Conservation (phyloP, 1,140 invertebrate genomes). For the Sesamia nonagrioides region DNA sequence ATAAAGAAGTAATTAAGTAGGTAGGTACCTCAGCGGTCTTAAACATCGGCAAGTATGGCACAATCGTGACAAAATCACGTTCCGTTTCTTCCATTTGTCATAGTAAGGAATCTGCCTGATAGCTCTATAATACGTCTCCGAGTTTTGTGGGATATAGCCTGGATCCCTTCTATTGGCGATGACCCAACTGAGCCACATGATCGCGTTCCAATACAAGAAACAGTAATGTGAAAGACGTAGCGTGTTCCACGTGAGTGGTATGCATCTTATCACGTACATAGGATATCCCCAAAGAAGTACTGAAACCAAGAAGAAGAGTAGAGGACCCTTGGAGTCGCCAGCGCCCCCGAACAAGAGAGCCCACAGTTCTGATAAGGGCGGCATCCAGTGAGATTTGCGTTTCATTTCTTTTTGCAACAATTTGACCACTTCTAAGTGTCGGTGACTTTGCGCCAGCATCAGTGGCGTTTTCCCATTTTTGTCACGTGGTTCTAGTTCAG, state of each 20-base stretch:
- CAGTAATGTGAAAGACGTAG: constrained; percentile 94
- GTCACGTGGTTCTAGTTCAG: constrained; percentile 94
- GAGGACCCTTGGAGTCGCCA: constrained; percentile 95
- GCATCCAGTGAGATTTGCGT: constrained; percentile 93
- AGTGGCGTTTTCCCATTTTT: constrained; percentile 97
- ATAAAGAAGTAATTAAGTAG: constrained; percentile 1
- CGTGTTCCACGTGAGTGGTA: constrained; percentile 96
- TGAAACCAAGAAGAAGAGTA: constrained; percentile 95
- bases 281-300: constrained; percentile 97
- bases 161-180: constrained; percentile 96
- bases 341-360: constrained; percentile 96
- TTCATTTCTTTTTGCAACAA: constrained; percentile 94
- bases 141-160: constrained; percentile 95
- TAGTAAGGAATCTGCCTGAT: constrained; percentile 96
- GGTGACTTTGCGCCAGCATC: constrained; percentile 95
- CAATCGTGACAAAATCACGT: constrained; percentile 94
- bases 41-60: constrained; percentile 97
- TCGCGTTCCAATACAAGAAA: constrained; percentile 95
- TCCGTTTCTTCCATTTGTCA: constrained; percentile 95
- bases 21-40: constrained; percentile 89
- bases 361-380: constrained; percentile 95
- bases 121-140: constrained; percentile 95
- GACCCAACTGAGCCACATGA: constrained; percentile 98
- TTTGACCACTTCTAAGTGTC: constrained; percentile 94
- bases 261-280: constrained; percentile 96